A percentile compares a stretch with the other conserved stretches of the same genome.
Conservation (phyloP, 1,140 invertebrate species). For the Rhagoletis zephyria region DNA sequence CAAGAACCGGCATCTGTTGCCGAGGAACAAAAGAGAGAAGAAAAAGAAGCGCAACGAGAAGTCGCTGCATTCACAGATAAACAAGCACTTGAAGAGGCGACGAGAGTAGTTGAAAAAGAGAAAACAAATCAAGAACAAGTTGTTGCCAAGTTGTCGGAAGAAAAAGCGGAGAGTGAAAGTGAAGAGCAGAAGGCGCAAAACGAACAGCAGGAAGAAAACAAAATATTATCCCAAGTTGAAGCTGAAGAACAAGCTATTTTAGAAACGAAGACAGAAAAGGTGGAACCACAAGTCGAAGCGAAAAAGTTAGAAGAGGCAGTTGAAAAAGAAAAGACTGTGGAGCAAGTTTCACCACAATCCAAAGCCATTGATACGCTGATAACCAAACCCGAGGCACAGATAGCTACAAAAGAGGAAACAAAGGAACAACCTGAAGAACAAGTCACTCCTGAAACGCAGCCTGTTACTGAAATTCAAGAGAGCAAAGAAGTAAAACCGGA, state of each 20-base stretch:
- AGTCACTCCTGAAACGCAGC: too few species aligned
- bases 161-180: too few species aligned
- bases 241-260: background rate
- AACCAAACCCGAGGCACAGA: constrained; percentile 35
- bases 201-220: constrained; percentile 25
- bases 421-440: constrained; percentile 55
- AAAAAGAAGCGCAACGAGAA: constrained; percentile 55
- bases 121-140: too few species aligned
- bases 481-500: constrained; percentile 33
- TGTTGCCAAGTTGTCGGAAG: too few species aligned
- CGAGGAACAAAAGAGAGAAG: constrained; percentile 52
- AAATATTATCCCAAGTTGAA: background rate
- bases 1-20: background rate
- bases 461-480: constrained; percentile 58
- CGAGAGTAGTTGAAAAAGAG: too few species aligned
- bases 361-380: constrained; percentile 15
- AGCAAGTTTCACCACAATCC: constrained; percentile 53
- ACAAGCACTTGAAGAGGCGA: too few species aligned
- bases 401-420: constrained; percentile 22
- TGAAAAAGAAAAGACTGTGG: constrained; percentile 57
- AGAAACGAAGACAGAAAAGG: constrained; percentile 57
- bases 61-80: too few species aligned
- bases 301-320: constrained; percentile 50
- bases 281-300: constrained; percentile 55
- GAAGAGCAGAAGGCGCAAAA: constrained; percentile 29